Percentiles rank a stretch among this genome's conserved stretches.
These are phyloP conservation scores for Mystacides longicornis DNA, from an alignment of 2,888 invertebrate species.

Conservation along the genomic window DNA sequence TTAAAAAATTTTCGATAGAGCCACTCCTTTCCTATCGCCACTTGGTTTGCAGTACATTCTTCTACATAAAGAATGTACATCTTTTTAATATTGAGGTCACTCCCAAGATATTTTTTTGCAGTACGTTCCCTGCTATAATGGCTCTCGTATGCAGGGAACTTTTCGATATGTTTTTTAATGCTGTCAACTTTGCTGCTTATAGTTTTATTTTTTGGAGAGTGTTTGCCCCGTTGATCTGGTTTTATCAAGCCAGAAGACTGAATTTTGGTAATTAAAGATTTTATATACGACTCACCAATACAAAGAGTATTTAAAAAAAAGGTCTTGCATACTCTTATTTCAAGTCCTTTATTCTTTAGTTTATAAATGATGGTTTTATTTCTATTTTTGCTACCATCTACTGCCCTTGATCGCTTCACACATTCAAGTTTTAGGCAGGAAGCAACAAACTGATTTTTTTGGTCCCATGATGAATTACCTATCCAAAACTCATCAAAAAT, in stretches of 20 bases:
- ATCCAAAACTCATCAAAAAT: conserved; percentile 10
- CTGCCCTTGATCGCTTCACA: conserved; percentile 6
- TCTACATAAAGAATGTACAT: conserved; percentile 7
- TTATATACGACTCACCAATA: conserved; percentile 2
- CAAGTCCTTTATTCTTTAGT: conserved; percentile 1
- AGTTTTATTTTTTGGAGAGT: conserved; percentile 3
- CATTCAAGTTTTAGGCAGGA: conserved; percentile 5
- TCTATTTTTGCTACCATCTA: conserved; percentile 3
- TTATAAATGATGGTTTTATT: conserved; percentile 4
- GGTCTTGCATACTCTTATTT: neutral
- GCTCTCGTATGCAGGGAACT: conserved; percentile 11
- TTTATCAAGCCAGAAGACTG: conserved; percentile 5
- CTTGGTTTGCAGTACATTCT: conserved; percentile 7
- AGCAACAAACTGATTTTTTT: conserved; percentile 7
- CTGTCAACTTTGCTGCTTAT: conserved; percentile 1
- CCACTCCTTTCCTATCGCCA: conserved; percentile 7
- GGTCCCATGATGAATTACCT: conserved; percentile 1
- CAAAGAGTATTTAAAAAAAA: conserved; percentile 1
- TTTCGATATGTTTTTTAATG: conserved; percentile 9
- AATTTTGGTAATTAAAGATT: conserved; percentile 3
- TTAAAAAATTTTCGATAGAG: conserved; percentile 7
- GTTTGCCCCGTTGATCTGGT: conserved; percentile 6
- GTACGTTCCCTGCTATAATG: conserved; percentile 4
- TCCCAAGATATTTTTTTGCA: conserved; percentile 8
- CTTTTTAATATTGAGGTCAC: conserved; percentile 7